A percentile compares a stretch with the other conserved stretches of the same genome.
Evolutionary conservation across 2,113 vertebrate genomes (phyloP).

Genomic region (Actenoides hombroni): DNA sequence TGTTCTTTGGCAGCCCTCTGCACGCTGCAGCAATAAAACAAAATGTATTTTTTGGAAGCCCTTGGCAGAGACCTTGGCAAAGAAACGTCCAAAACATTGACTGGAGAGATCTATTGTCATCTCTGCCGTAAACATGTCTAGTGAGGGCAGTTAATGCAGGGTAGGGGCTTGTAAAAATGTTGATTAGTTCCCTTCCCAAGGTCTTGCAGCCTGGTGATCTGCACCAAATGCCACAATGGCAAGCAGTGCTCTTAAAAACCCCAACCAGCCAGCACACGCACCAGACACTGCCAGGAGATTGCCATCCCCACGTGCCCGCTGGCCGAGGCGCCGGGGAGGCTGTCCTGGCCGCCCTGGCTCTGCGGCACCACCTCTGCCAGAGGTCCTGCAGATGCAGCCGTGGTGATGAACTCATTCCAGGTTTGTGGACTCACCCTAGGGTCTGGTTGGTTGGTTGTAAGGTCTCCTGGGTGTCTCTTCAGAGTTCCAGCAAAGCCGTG

Average conservation of each 20-base stretch:
- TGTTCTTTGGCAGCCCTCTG: conserved; percentile 18
- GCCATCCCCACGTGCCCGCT: accelerated
- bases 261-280: no score
- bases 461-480: neutral
- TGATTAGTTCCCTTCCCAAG: neutral
- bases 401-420: accelerated
- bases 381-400: accelerated
- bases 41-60: conserved; percentile 21
- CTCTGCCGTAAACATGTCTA: neutral
- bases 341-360: no score
- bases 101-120: neutral
- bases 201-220: neutral
- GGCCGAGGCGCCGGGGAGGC: neutral
- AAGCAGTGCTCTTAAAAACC: neutral
- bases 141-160: neutral
- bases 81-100: neutral
- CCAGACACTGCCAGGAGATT: neutral
- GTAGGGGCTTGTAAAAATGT: neutral
- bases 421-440: neutral
- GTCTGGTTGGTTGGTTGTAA: neutral
- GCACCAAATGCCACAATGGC: neutral
- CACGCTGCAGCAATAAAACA: neutral
- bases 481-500: neutral
- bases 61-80: neutral
- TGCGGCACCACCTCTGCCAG: accelerated